Percentiles rank a stretch among this genome's conserved stretches.
These are phyloP conservation scores for Gorsachius magnificus DNA, from an alignment of 2,797 vertebrate species.

Conservation along the genomic window DNA sequence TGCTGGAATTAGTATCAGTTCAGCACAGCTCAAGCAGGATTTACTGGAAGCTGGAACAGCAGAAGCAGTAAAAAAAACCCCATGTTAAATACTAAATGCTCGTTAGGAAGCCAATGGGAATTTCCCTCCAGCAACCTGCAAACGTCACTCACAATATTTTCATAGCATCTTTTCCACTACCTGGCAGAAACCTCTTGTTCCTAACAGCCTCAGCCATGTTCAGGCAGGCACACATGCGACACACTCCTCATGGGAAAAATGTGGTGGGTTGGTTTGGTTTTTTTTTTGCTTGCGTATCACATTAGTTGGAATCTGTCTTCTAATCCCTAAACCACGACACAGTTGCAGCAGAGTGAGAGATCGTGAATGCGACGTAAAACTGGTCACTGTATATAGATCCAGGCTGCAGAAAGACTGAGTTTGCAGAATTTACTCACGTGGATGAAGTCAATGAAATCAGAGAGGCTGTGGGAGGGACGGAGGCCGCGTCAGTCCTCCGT, in stretches of 20 bases:
- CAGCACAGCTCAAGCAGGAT: not conserved
- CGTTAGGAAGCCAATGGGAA: not conserved
- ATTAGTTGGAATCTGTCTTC: not conserved
- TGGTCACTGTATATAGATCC: not conserved
- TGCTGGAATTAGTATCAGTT: not conserved
- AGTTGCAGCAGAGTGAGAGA: not conserved
- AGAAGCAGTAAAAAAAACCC: not conserved
- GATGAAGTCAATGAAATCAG: not conserved
- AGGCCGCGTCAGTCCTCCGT: fast-evolving
- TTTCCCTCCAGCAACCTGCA: slow-evolving; percentile 8
- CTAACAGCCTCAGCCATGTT: not conserved
- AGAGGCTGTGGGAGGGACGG: not conserved
- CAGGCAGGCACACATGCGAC: not conserved
- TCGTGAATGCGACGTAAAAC: not conserved
- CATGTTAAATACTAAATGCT: not conserved
- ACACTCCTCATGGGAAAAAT: not conserved
- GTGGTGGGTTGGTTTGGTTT: not conserved
- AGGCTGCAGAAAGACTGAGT: not conserved
- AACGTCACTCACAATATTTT: not conserved
- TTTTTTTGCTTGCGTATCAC: not conserved
- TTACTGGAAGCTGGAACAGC: not conserved
- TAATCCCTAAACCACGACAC: not conserved
- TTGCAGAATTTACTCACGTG: not conserved
- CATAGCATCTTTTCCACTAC: not conserved
- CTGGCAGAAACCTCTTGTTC: not conserved